Evolutionary conservation across 2,888 invertebrate species (phyloP).

Genomic region (Dendrolimus houi): DNA sequence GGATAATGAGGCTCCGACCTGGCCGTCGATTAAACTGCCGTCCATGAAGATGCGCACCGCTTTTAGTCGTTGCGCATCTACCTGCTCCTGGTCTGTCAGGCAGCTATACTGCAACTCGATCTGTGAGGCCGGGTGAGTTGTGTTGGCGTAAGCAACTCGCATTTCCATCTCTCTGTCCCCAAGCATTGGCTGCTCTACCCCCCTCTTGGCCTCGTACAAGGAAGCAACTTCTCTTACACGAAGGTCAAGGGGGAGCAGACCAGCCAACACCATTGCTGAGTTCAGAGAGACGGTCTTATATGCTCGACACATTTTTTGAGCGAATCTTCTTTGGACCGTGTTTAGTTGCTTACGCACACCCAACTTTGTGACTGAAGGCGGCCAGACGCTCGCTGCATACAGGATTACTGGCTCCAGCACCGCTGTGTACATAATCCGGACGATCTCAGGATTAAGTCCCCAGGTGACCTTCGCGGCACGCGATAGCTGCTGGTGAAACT

Average conservation of each 20-base stretch:
- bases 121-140: too few relatives aligned
- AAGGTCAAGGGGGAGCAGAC: constrained; percentile 7
- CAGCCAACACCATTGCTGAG: constrained; percentile 7
- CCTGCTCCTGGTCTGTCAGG: too few relatives aligned
- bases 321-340: constrained; percentile 8
- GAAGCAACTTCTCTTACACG: too few relatives aligned
- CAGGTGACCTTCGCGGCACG: not conserved
- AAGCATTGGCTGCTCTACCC: too few relatives aligned
- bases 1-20: too few relatives aligned
- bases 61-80: too few relatives aligned
- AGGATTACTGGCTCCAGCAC: not conserved
- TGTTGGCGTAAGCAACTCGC: too few relatives aligned
- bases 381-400: constrained; percentile 5
- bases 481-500: constrained; percentile 1
- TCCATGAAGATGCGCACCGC: too few relatives aligned
- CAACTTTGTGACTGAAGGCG: not conserved
- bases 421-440: constrained; percentile 1
- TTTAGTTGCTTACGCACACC: not conserved
- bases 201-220: too few relatives aligned
- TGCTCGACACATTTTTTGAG: constrained; percentile 6
- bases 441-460: constrained; percentile 4
- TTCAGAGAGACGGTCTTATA: constrained; percentile 11
- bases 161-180: constrained; percentile 1
- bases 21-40: too few relatives aligned
- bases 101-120: too few relatives aligned